Evolutionary conservation across 2,888 invertebrate species (phyloP).

Genomic region (Mythimna ferrago): DNA sequence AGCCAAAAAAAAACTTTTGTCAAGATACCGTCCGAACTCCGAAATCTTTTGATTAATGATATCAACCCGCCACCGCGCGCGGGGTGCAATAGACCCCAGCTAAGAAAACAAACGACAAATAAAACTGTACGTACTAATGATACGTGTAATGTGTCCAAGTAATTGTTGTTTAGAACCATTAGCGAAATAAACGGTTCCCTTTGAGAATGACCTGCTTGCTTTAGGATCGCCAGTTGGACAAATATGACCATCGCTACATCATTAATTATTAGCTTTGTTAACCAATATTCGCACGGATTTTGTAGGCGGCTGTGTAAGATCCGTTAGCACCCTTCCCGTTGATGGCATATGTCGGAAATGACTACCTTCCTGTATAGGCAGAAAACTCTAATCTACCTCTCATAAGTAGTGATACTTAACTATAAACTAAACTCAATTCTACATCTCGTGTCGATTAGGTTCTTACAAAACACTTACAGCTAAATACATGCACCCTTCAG

Average conservation of each 20-base stretch:
- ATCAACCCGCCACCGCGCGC: slow-evolving; percentile 76
- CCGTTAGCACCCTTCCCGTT: slow-evolving; percentile 57
- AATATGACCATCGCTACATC: slow-evolving; percentile 83
- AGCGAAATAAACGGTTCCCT: slow-evolving; percentile 74
- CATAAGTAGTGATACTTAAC: neutral
- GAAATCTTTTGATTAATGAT: slow-evolving; percentile 85
- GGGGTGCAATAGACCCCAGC: slow-evolving; percentile 74
- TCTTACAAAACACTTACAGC: slow-evolving; percentile 41
- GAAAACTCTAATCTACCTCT: neutral
- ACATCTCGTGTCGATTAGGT: slow-evolving; percentile 37
- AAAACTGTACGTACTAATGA: slow-evolving; percentile 83
- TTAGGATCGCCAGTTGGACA: slow-evolving; percentile 82
- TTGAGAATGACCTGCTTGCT: slow-evolving; percentile 84
- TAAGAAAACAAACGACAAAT: slow-evolving; percentile 85
- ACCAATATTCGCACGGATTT: slow-evolving; percentile 71
- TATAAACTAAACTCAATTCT: neutral
- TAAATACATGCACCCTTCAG: slow-evolving; percentile 47
- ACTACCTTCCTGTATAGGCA: neutral
- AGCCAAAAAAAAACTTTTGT: slow-evolving; percentile 86
- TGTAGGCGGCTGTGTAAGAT: slow-evolving; percentile 52
- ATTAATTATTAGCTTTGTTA: slow-evolving; percentile 83
- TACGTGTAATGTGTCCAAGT: slow-evolving; percentile 85
- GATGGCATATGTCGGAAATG: slow-evolving; percentile 50
- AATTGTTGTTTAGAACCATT: slow-evolving; percentile 83
- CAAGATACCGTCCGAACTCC: slow-evolving; percentile 76